Percentiles rank a stretch among this genome's conserved stretches.
These are phyloP conservation scores for Dinomys branickii DNA, from an alignment of 2,113 vertebrate species.

Conservation along the genomic window DNA sequence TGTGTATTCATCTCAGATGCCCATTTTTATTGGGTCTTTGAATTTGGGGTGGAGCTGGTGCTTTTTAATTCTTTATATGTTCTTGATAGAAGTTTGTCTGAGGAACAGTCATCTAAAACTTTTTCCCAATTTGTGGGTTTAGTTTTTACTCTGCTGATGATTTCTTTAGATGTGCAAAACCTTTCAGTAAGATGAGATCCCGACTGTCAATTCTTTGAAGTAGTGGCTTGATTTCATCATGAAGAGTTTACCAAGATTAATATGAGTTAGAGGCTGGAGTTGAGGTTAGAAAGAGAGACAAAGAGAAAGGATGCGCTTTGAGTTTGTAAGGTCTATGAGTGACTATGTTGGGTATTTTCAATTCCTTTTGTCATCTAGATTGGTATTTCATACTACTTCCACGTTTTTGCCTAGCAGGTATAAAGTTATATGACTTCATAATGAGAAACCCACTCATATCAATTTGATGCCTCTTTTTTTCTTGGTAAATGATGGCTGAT, in stretches of 20 bases:
- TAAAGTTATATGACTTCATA: not conserved
- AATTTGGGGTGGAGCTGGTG: too few species aligned
- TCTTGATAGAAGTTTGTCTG: too few species aligned
- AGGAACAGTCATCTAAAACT: too few species aligned
- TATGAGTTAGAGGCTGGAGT: not conserved
- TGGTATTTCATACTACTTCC: not conserved
- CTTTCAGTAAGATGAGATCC: too few species aligned
- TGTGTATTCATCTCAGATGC: too few species aligned
- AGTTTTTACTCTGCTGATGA: too few species aligned
- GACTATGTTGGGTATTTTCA: not conserved
- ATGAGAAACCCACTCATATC: not conserved
- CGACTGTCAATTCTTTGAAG: too few species aligned
- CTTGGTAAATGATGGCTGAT: not conserved
- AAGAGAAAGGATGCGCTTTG: not conserved
- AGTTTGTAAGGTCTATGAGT: not conserved
- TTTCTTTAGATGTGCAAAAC: too few species aligned
- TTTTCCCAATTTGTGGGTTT: too few species aligned
- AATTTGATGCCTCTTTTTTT: not conserved
- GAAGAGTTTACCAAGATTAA: not conserved
- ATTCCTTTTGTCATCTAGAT: not conserved
- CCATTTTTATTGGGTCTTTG: too few species aligned
- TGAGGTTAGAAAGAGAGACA: not conserved
- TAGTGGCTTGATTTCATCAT: not conserved
- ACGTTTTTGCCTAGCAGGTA: not conserved
- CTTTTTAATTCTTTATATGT: too few species aligned